Base-by-base conservation (phyloP, 2,888 invertebrate genomes). In the Lithophane ornitopus region DNA sequence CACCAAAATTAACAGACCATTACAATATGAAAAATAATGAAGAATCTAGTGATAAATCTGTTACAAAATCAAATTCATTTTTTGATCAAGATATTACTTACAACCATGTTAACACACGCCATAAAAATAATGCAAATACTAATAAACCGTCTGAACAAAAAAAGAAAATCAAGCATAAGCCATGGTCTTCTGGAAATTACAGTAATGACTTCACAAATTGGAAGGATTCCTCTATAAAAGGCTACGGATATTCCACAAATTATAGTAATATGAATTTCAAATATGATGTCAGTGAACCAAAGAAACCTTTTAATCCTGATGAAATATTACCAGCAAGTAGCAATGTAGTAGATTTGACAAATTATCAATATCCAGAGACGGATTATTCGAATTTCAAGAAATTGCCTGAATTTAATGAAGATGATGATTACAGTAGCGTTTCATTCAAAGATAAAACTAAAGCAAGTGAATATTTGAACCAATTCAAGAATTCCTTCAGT, bases 301-400 rank as follows among this genome's bases (percentile, higher is more conserved):
- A 92, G 86, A 93, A 91, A 82, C 93, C 92, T 26, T 90, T 90
- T 63, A 91, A 91, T 58, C 87, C 88, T 28, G 95, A 95, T 73
- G 96, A 96, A 90, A 85, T 94, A 78, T 83, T 92, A 58, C 92
- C 95, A 39, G 93, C 94, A 4, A 94, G 95, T 78, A 96, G 94
- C 80, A 96, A 95, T 82, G 67, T 91, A 12, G 81, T 93, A 28
- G 93, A 94, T 84, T 91, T 91, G 39, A 86, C 92, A 16, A 91
- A 91, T 82, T 95, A 94, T 74, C 91, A 92, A 46, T 92, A 91
- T 73, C 93, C 94, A 4, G 93, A 93, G 74, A 88, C 82, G 9
- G 94, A 94, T 81, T 94, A 90, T 81, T 88, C 91, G 2, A 91
- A 86, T 70, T 93, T 93, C 79, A 95, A 95, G 83, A 94, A 93